Percentiles rank a stretch among this genome's conserved stretches.
These are phyloP conservation scores for Glyphotaelius pellucidus DNA, from an alignment of 2,888 invertebrate genomes.

Conservation along the genomic window DNA sequence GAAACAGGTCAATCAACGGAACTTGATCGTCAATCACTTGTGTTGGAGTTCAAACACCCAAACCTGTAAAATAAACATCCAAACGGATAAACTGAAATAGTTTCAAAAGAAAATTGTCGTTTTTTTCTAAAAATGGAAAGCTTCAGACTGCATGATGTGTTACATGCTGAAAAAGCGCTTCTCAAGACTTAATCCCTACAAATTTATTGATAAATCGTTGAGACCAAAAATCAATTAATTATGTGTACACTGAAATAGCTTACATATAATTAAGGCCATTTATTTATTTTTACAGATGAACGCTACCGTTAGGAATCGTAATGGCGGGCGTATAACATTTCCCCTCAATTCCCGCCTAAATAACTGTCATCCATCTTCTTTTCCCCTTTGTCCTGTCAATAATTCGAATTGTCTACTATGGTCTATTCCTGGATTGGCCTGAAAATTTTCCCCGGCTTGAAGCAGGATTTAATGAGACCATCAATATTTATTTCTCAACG, in stretches of 20 bases:
- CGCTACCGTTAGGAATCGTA: constrained; percentile 19
- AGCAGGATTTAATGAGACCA: constrained; percentile 34
- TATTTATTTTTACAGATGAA: constrained; percentile 30
- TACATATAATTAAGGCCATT: neutral
- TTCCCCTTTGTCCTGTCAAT: constrained; percentile 50
- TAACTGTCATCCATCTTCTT: constrained; percentile 33
- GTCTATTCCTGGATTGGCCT: constrained; percentile 26
- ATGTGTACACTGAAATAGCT: neutral
- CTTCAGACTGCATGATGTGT: too few species aligned
- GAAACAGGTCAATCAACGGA: too few species aligned
- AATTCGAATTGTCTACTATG: constrained; percentile 40
- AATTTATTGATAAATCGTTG: neutral
- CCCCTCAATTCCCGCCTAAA: constrained; percentile 45
- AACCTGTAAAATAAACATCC: too few species aligned
- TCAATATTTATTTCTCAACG: constrained; percentile 48
- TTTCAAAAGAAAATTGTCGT: too few species aligned
- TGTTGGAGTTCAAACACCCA: neutral
- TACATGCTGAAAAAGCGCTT: neutral
- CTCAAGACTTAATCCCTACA: neutral
- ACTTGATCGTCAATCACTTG: neutral
- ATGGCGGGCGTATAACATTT: constrained; percentile 27
- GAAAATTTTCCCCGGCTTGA: neutral
- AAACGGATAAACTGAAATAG: too few species aligned
- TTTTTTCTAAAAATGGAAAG: neutral
- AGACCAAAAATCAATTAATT: neutral